phyloP scores from a whole-genome alignment of 1,140 invertebrate genomes.

The Triops cancriformis region DNA sequence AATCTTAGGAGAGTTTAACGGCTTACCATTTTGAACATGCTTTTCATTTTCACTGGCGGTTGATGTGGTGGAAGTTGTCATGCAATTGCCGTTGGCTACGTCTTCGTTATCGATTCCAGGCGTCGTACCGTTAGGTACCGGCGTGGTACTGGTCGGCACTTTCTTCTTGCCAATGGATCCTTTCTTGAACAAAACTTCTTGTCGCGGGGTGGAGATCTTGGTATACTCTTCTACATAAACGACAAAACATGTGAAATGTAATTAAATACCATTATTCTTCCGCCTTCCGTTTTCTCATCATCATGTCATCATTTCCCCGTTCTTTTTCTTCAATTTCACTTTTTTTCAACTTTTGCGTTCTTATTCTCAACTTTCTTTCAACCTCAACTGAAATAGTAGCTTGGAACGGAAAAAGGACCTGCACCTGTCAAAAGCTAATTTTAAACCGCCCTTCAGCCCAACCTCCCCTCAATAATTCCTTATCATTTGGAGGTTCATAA shows the following conservation, averaged over 20 bases:
- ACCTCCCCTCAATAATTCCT: neutral
- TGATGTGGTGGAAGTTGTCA: neutral
- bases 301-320: too few species aligned
- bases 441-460: neutral
- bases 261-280: neutral
- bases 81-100: conserved; percentile 24
- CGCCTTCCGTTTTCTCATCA: too few species aligned
- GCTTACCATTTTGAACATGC: neutral
- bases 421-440: neutral
- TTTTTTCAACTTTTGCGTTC: too few species aligned
- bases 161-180: conserved; percentile 55
- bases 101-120: conserved; percentile 29
- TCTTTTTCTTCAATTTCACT: too few species aligned
- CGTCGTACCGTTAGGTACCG: conserved; percentile 18
- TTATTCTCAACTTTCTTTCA: too few species aligned
- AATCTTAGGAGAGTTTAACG: neutral
- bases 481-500: conserved; percentile 4
- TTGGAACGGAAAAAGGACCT: neutral
- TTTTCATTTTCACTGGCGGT: neutral
- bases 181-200: conserved; percentile 64
- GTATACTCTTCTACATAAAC: conserved; percentile 55
- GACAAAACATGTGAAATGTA: conserved; percentile 20
- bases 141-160: conserved; percentile 20
- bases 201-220: conserved; percentile 57
- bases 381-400: too few species aligned